Percentiles rank a stretch among this genome's conserved stretches.
These are phyloP conservation scores for Rhizomys pruinosus DNA, from an alignment of 2,113 vertebrate genomes.

Conservation along the genomic window DNA sequence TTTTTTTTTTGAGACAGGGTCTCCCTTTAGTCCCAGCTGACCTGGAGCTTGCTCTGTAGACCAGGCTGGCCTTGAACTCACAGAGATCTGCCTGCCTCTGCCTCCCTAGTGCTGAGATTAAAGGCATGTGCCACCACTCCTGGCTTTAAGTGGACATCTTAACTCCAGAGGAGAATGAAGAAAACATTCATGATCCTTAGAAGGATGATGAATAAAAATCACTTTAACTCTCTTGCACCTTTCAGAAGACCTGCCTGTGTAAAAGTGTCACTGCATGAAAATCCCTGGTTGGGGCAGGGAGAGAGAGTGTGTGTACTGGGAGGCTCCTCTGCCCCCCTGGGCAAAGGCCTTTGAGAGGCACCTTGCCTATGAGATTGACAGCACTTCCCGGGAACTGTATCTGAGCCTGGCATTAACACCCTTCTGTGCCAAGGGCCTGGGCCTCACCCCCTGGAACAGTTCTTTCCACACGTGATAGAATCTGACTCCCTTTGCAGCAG, in stretches of 20 bases:
- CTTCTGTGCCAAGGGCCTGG: conserved; percentile 19
- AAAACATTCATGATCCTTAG: not conserved
- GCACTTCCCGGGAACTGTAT: conserved; percentile 16
- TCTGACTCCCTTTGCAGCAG: not conserved
- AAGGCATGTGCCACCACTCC: too few relatives aligned
- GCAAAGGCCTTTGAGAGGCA: conserved; percentile 53
- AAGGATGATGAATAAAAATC: not conserved
- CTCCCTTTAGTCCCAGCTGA: too few relatives aligned
- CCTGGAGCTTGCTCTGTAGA: too few relatives aligned
- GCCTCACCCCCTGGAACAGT: not conserved
- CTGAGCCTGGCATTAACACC: conserved; percentile 59
- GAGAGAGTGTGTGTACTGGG: too few relatives aligned
- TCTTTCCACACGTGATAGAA: conserved; percentile 63
- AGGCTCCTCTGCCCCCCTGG: not conserved
- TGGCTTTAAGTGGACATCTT: not conserved
- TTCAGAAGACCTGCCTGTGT: not conserved
- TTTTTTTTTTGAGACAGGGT: too few relatives aligned
- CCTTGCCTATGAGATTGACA: not conserved
- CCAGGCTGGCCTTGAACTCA: too few relatives aligned
- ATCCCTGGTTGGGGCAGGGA: too few relatives aligned
- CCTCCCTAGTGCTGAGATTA: too few relatives aligned
- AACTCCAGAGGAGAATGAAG: not conserved
- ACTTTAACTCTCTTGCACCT: not conserved
- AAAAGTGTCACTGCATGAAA: not conserved
- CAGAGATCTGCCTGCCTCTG: too few relatives aligned